A percentile compares a stretch with the other conserved stretches of the same genome.
Evolutionary conservation across 2,888 invertebrate species (phyloP).

Genomic region (Cantharis rufa): DNA sequence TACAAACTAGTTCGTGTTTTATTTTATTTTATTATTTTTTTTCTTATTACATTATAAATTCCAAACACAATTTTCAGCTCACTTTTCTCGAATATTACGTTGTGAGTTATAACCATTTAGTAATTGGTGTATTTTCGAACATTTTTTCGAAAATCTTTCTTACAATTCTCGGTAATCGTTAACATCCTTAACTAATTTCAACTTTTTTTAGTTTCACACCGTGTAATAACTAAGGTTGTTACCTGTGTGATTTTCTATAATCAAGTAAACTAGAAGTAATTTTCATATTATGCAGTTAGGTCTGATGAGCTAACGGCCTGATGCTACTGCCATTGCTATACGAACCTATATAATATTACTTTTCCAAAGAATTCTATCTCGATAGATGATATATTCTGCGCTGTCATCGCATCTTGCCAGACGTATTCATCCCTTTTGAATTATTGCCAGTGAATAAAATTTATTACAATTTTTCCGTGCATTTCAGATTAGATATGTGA

Average conservation of each 20-base stretch:
- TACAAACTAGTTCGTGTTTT: neutral
- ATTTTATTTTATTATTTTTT: neutral
- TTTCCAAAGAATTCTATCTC: constrained; percentile 45
- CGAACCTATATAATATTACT: constrained; percentile 47
- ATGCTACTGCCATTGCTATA: constrained; percentile 20
- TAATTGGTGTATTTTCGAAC: neutral
- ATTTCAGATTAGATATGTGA: constrained; percentile 53
- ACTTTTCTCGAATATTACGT: neutral
- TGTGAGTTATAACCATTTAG: neutral
- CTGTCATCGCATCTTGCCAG: constrained; percentile 50
- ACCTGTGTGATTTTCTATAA: constrained; percentile 21
- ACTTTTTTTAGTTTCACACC: neutral
- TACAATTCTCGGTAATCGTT: neutral
- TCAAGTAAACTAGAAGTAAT: constrained; percentile 32
- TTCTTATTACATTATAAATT: neutral
- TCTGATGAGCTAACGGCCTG: constrained; percentile 25
- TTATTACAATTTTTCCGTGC: constrained; percentile 49
- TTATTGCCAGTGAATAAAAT: constrained; percentile 51
- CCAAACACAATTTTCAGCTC: neutral
- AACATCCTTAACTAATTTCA: neutral
- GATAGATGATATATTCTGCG: constrained; percentile 54
- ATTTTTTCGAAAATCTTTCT: neutral
- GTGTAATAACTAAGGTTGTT: constrained; percentile 7
- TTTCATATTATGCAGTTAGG: constrained; percentile 27
- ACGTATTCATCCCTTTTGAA: constrained; percentile 55